Percentiles rank a stretch among this genome's conserved stretches.
phyloP scores from a whole-genome alignment of 2,113 vertebrate species.

The Leptosomus discolor region DNA sequence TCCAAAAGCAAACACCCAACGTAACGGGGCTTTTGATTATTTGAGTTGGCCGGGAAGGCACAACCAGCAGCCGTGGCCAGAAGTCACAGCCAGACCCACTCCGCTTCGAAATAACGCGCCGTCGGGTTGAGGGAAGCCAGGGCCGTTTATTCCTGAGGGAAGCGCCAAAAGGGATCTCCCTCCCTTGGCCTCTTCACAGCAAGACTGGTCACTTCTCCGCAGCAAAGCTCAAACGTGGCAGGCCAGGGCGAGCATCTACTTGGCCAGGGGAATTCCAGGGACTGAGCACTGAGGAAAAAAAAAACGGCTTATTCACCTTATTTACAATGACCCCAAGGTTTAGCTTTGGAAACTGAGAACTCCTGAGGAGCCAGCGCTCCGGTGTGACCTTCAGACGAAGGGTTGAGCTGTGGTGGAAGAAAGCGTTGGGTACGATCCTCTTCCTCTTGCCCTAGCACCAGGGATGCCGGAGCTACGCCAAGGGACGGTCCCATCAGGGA shows the following conservation, averaged over 20 bases:
- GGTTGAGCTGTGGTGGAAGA: background rate
- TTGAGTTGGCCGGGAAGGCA: slow-evolving; percentile 21
- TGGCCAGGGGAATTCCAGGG: background rate
- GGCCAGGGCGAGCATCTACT: accelerated
- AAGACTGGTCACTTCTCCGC: background rate
- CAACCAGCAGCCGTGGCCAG: background rate
- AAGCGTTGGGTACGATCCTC: accelerated
- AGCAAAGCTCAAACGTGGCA: background rate
- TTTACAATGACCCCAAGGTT: background rate
- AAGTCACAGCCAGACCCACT: background rate
- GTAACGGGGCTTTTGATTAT: background rate
- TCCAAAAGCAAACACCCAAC: background rate
- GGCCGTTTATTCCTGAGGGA: background rate
- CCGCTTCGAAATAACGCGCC: accelerated
- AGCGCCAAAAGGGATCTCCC: background rate
- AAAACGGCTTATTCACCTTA: background rate
- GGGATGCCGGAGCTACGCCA: background rate
- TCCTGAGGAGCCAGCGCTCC: background rate
- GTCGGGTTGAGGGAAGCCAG: background rate
- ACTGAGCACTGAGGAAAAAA: background rate
- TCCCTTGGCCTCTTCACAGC: background rate
- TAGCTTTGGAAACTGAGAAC: background rate
- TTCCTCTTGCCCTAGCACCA: accelerated
- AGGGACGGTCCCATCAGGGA: background rate
- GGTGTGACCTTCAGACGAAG: background rate